These are phyloP conservation scores for Brachyistius frenatus DNA, from an alignment of 2,113 vertebrate species.

Conservation along the genomic window DNA sequence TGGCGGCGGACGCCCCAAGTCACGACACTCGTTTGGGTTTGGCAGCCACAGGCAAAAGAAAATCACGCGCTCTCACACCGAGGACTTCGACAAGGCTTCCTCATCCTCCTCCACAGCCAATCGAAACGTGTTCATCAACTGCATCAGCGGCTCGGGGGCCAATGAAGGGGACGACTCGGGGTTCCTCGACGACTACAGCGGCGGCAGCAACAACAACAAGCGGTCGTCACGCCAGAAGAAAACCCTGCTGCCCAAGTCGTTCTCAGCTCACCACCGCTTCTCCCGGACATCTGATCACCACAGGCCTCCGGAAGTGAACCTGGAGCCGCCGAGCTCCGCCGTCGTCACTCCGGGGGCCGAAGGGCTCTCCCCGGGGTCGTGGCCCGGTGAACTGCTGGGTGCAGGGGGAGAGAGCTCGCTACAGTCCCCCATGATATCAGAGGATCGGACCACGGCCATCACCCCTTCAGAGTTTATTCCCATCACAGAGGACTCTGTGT, in stretches of 20 bases:
- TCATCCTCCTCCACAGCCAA: conserved; percentile 82
- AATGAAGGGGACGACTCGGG: conserved; percentile 96
- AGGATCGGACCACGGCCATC: conserved; percentile 92
- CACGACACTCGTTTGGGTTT: conserved; percentile 90
- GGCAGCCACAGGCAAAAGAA: conserved; percentile 91
- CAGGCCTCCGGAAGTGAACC: conserved; percentile 80
- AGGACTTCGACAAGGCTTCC: conserved; percentile 91
- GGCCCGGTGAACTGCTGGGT: conserved; percentile 84
- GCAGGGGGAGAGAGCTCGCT: conserved; percentile 89
- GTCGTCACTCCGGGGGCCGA: conserved; percentile 56
- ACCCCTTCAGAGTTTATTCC: conserved; percentile 94
- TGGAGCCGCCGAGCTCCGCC: conserved; percentile 77
- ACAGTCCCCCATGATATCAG: conserved; percentile 91
- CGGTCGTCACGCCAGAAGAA: conserved; percentile 88
- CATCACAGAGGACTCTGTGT: conserved; percentile 93
- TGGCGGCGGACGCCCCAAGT: conserved; percentile 83
- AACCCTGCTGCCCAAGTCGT: conserved; percentile 93
- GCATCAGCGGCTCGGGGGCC: conserved; percentile 92
- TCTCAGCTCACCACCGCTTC: conserved; percentile 93
- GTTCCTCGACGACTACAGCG: conserved; percentile 90
- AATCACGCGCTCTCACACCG: conserved; percentile 93
- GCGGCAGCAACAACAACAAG: conserved; percentile 81
- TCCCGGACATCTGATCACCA: conserved; percentile 87
- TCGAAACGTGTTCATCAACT: conserved; percentile 96
- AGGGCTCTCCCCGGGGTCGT: conserved; percentile 82